Percentiles rank a stretch among this genome's conserved stretches.
These are phyloP conservation scores for Cordylochernes scorpioides DNA, from an alignment of 2,888 invertebrate species.

Conservation along the genomic window DNA sequence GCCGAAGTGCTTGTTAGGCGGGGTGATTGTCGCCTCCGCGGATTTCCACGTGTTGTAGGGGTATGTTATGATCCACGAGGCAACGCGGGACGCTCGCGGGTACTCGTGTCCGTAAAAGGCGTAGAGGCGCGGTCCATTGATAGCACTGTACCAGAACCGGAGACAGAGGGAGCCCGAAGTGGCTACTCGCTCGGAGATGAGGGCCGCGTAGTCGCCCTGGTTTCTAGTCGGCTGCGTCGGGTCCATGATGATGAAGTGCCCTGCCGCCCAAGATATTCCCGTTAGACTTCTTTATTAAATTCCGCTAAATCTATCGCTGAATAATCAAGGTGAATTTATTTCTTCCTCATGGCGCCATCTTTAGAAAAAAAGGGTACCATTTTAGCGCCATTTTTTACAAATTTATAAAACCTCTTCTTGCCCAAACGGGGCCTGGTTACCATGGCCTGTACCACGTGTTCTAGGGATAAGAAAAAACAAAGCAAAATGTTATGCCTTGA, in stretches of 20 bases:
- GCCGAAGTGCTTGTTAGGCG: conserved; percentile 1
- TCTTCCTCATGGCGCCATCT: too few species aligned
- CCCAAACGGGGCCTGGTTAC: too few species aligned
- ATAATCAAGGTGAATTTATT: too few species aligned
- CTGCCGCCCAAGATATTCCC: not conserved
- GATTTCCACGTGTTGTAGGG: conserved; percentile 7
- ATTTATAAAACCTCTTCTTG: too few species aligned
- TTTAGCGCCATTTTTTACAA: too few species aligned
- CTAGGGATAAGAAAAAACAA: too few species aligned
- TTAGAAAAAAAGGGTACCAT: too few species aligned
- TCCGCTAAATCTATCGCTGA: too few species aligned
- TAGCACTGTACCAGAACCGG: conserved; percentile 6
- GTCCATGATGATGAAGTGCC: conserved; percentile 4
- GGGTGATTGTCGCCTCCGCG: conserved; percentile 3
- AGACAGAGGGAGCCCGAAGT: conserved; percentile 4
- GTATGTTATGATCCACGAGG: conserved; percentile 2
- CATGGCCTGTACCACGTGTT: too few species aligned
- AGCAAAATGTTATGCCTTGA: too few species aligned
- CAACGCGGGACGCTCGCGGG: conserved; percentile 2
- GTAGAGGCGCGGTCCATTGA: conserved; percentile 3
- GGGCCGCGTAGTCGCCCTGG: conserved; percentile 5
- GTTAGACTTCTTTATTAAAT: not conserved
- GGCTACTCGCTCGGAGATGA: conserved; percentile 8
- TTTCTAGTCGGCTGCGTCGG: conserved; percentile 1
- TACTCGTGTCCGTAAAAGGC: conserved; percentile 5